Percentiles rank a stretch among this genome's conserved stretches.
Evolutionary conservation across 2,113 vertebrate species (phyloP).

Genomic region (Perca flavescens): DNA sequence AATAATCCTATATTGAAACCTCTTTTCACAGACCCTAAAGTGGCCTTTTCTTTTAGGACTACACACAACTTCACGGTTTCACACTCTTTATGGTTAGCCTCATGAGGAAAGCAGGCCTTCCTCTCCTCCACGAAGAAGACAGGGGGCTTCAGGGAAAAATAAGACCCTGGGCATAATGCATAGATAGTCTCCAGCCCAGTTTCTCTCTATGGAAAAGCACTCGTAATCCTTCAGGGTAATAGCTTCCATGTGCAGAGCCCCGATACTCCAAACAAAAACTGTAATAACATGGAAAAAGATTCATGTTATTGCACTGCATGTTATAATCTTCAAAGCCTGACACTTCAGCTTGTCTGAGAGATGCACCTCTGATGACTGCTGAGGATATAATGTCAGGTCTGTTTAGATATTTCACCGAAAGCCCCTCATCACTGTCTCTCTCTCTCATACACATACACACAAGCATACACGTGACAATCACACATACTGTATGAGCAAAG

Average conservation of each 20-base stretch:
- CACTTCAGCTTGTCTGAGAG: slow-evolving; percentile 52
- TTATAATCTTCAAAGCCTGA: slow-evolving; percentile 78
- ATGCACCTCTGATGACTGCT: slow-evolving; percentile 54
- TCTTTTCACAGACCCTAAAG: slow-evolving; percentile 7
- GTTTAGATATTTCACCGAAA: slow-evolving; percentile 53
- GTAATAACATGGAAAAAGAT: slow-evolving; percentile 72
- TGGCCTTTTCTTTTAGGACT: slow-evolving; percentile 22
- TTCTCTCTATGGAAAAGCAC: slow-evolving; percentile 68
- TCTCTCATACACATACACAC: neutral
- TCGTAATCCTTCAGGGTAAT: slow-evolving; percentile 75
- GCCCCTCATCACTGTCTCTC: slow-evolving; percentile 27
- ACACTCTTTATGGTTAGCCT: slow-evolving; percentile 37
- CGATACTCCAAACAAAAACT: slow-evolving; percentile 70
- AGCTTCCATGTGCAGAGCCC: slow-evolving; percentile 77
- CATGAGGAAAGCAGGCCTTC: slow-evolving; percentile 55
- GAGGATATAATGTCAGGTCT: slow-evolving; percentile 36
- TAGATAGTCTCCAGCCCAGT: slow-evolving; percentile 60
- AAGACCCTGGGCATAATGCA: slow-evolving; percentile 60
- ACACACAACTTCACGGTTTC: slow-evolving; percentile 47
- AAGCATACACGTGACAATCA: neutral
- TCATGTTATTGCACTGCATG: slow-evolving; percentile 69
- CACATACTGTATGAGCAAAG: neutral
- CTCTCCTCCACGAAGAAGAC: slow-evolving; percentile 33
- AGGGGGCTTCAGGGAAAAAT: slow-evolving; percentile 65
- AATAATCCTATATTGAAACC: neutral